Evolutionary conservation across 2,113 vertebrate genomes (phyloP), one percentile per base, ranked within the genome.

Genomic region (Stictonetta naevosa): DNA sequence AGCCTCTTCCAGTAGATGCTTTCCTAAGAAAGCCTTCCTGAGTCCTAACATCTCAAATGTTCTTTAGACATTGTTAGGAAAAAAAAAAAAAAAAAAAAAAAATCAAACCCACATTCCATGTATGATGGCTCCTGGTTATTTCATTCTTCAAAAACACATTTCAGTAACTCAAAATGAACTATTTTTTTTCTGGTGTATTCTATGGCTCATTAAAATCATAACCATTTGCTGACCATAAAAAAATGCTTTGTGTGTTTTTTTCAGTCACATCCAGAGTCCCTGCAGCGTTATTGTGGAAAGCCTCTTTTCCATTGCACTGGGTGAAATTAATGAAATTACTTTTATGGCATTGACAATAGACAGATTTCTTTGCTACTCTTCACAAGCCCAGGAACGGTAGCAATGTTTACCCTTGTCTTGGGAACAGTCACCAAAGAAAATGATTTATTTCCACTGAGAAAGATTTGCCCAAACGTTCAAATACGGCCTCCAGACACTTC

Each of bases 161-260:
- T 55, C 64, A 91, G 34, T 88, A 94, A 92, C 78, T 82, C 77
- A 58, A 58, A 86, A 92, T 59, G 81, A 85, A 66, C 20, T 8
- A 1, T 38, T 83, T 60, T 66, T 78, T 84, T 44, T 22, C 44
- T 75, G 75, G 77, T 95, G 93, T 96, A 76, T 75, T 86, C 64
- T 86, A 40, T 62, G 3, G 7, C 78, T 93, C 82, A 97, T 97
- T 97, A 97, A 97, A 97, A 94, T 58, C 71, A 6, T 97, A 96
- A 93, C 90, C 85, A 53, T 90, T 92, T 80, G 91, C 84, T 85
- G 84, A 90, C 64, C 64, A 44, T 72, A 56, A 29, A 29, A 58
- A 78, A 56, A 56, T 8, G 34, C 13, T 38, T 76, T 33, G 3
- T 31, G 50, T 93, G 67, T 1, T 91, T 83, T 83, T 79, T 79